A percentile compares a stretch with the other conserved stretches of the same genome.
phyloP scores from a whole-genome alignment of 2,888 invertebrate genomes.

The Amaurobius ferox region DNA sequence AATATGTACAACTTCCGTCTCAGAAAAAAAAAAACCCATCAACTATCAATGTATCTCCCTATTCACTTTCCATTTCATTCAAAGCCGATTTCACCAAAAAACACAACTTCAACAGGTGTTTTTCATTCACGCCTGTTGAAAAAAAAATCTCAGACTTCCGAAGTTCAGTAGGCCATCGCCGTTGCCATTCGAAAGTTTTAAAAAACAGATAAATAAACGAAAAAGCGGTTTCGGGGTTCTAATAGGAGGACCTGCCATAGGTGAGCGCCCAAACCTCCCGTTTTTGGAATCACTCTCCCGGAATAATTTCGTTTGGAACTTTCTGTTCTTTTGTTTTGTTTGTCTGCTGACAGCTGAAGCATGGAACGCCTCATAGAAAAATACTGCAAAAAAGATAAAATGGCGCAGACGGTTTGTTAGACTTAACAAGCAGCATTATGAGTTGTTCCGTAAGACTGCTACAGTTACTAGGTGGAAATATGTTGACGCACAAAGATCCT shows the following conservation, averaged over 20 bases:
- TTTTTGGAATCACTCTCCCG: conserved; percentile 28
- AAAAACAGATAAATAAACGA: conserved; percentile 24
- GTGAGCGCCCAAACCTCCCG: conserved; percentile 54
- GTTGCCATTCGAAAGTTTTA: background rate
- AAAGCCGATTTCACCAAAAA: background rate
- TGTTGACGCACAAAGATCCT: background rate
- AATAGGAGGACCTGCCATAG: conserved; percentile 19
- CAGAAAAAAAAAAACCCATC: background rate
- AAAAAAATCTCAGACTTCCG: conserved; percentile 4
- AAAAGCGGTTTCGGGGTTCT: conserved; percentile 32
- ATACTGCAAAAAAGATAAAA: background rate
- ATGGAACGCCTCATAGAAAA: background rate
- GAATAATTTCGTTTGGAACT: conserved; percentile 49
- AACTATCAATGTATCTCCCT: background rate
- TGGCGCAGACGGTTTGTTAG: background rate
- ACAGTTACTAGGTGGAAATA: background rate
- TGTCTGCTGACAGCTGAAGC: conserved; percentile 30
- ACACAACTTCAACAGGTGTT: background rate
- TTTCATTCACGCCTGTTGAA: background rate
- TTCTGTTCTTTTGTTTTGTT: conserved; percentile 40
- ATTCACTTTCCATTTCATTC: background rate
- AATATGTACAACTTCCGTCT: too few species aligned
- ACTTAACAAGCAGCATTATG: background rate
- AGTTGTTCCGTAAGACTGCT: background rate
- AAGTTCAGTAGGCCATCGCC: conserved; percentile 52